Evolutionary conservation across 2,888 invertebrate species (phyloP).

Genomic region (Drosophila suboccidentalis): DNA sequence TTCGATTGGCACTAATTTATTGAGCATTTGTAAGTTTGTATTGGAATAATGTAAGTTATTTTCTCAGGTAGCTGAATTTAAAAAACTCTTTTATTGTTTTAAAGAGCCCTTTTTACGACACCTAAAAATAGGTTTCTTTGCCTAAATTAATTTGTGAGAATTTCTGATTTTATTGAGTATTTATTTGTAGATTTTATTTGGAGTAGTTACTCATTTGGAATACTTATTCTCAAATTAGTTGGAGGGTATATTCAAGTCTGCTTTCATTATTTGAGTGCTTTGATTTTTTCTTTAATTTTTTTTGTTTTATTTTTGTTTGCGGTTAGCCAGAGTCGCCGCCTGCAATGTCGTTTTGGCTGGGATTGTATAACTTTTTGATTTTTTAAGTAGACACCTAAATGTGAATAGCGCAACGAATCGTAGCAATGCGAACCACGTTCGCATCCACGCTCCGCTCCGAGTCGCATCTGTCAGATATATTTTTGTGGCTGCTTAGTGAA

Average conservation of each 20-base stretch:
- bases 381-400: slow-evolving; percentile 81
- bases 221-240: not conserved
- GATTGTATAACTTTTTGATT: slow-evolving; percentile 79
- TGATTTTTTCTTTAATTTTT: slow-evolving; percentile 17
- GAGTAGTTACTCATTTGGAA: too few relatives aligned
- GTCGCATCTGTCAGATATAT: slow-evolving; percentile 81
- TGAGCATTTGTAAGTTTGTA: too few relatives aligned
- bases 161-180: too few relatives aligned
- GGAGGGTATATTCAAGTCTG: slow-evolving; percentile 28
- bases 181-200: too few relatives aligned
- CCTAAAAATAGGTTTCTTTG: too few relatives aligned
- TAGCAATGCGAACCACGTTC: slow-evolving; percentile 66
- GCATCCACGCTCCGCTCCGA: slow-evolving; percentile 34
- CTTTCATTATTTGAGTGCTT: not conserved
- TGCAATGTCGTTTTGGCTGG: slow-evolving; percentile 64
- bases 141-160: too few relatives aligned
- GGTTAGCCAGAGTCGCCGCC: slow-evolving; percentile 55
- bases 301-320: slow-evolving; percentile 54
- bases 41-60: too few relatives aligned
- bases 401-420: slow-evolving; percentile 81
- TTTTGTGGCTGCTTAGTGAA: slow-evolving; percentile 78
- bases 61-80: too few relatives aligned
- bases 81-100: too few relatives aligned
- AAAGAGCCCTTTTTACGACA: too few relatives aligned
- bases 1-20: too few relatives aligned